phyloP scores from a whole-genome alignment of 2,888 invertebrate species.

The Campoplex capitator region DNA sequence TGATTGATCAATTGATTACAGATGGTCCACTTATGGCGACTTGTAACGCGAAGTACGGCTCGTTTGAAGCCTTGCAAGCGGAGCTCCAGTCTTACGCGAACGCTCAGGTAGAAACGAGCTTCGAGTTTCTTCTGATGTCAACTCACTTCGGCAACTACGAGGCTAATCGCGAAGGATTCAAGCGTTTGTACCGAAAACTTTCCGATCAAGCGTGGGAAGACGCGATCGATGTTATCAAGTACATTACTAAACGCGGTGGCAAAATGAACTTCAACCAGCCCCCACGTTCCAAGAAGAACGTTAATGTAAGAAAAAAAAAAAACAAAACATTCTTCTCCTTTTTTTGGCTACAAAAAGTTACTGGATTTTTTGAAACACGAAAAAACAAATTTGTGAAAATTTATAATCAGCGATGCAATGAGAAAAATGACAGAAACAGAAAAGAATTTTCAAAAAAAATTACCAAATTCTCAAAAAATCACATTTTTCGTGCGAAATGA shows the following conservation, averaged over 20 bases:
- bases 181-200: slow-evolving; percentile 89
- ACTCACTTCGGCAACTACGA: slow-evolving; percentile 92
- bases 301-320: slow-evolving; percentile 65
- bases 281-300: slow-evolving; percentile 76
- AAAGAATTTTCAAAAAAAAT: background rate
- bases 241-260: slow-evolving; percentile 90
- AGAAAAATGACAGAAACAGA: too few relatives aligned
- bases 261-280: slow-evolving; percentile 86
- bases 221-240: slow-evolving; percentile 91
- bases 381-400: background rate
- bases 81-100: slow-evolving; percentile 87
- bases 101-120: slow-evolving; percentile 90
- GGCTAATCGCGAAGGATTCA: slow-evolving; percentile 91
- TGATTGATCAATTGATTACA: slow-evolving; percentile 43
- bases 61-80: slow-evolving; percentile 85
- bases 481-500: background rate
- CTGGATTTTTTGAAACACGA: background rate
- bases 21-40: slow-evolving; percentile 77
- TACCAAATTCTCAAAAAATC: background rate
- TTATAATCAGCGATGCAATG: too few relatives aligned
- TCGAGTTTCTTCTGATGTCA: slow-evolving; percentile 90
- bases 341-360: background rate
- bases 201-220: slow-evolving; percentile 92
- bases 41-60: slow-evolving; percentile 89
- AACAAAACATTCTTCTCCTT: background rate